Conservation (phyloP, 2,113 vertebrate genomes). For the Aphelocoma coerulescens region DNA sequence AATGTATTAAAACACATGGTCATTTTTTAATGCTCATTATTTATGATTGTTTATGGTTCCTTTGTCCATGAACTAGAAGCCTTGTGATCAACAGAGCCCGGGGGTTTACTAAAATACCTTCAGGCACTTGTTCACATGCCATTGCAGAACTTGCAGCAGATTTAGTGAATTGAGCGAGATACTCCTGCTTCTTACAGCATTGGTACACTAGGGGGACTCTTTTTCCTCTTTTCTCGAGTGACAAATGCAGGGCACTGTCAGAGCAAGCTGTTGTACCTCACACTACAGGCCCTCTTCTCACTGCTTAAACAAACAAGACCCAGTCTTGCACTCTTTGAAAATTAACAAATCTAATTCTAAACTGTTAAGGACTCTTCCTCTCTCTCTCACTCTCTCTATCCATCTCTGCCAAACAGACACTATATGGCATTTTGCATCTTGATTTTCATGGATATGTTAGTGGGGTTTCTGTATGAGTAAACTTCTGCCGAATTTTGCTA, state of each 20-base stretch:
- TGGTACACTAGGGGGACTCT: conserved; percentile 42
- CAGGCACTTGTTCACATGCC: background rate
- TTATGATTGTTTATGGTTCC: background rate
- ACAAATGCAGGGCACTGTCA: background rate
- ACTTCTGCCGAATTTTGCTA: background rate
- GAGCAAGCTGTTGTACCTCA: background rate
- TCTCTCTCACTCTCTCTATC: background rate
- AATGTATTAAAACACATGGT: background rate
- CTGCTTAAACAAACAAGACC: background rate
- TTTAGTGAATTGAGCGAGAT: background rate
- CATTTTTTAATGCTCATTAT: background rate
- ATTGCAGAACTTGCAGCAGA: background rate
- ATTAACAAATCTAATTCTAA: conserved; percentile 25
- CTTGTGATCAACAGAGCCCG: background rate
- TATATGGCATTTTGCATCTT: background rate
- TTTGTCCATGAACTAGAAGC: background rate
- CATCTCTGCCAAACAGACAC: background rate
- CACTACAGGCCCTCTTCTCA: background rate
- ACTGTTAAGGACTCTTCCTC: background rate
- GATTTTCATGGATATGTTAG: background rate
- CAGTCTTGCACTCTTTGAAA: background rate
- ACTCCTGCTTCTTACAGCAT: conserved; percentile 18
- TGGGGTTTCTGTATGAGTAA: background rate
- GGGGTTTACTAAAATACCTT: background rate
- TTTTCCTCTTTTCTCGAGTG: conserved; percentile 53